A percentile compares a stretch with the other conserved stretches of the same genome.
Conservation (phyloP, 2,113 vertebrate genomes). For the Trachemys scripta region DNA sequence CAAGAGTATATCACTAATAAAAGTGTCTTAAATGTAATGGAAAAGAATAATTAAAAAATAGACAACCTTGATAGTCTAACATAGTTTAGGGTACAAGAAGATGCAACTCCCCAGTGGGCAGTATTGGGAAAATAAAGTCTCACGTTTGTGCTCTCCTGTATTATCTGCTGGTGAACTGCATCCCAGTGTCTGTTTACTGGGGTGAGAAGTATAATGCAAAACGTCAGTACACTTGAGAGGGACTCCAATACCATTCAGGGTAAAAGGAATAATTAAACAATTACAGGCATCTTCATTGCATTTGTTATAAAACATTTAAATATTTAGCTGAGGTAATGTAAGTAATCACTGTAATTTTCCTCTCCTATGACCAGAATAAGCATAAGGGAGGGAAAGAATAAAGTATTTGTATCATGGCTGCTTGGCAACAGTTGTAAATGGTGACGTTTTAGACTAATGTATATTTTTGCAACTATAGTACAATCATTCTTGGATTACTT, state of each 20-base stretch:
- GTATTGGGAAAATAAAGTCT: neutral
- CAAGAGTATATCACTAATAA: slow-evolving; percentile 6
- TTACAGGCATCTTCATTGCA: neutral
- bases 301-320: neutral
- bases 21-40: neutral
- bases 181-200: neutral
- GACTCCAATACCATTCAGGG: neutral
- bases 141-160: neutral
- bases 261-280: neutral
- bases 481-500: neutral
- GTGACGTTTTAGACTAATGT: neutral
- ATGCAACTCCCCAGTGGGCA: neutral
- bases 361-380: neutral
- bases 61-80: neutral
- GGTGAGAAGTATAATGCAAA: neutral
- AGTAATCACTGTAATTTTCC: neutral
- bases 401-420: neutral
- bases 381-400: neutral
- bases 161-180: neutral
- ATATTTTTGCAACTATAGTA: neutral
- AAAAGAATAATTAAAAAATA: slow-evolving; percentile 21
- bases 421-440: neutral
- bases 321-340: neutral
- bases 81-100: slow-evolving; percentile 9
- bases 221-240: fast-evolving